Evolutionary conservation across 2,113 vertebrate species (phyloP).

Genomic region (Oplegnathus fasciatus): DNA sequence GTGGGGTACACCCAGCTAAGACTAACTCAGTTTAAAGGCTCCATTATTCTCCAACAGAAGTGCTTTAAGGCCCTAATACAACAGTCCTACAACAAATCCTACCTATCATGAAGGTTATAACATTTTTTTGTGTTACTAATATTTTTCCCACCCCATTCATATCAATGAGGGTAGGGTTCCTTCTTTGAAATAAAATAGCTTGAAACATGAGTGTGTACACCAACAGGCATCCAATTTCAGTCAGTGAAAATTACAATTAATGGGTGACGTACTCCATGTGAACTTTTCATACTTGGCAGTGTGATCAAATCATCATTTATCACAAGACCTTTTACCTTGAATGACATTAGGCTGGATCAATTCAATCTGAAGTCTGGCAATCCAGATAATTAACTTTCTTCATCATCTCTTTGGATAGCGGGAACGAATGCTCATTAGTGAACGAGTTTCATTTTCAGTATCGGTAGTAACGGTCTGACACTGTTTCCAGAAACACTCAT

Average conservation of each 20-base stretch:
- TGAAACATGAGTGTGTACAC: neutral
- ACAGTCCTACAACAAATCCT: neutral
- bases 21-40: neutral
- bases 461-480: neutral
- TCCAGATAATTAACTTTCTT: constrained; percentile 28
- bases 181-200: neutral
- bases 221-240: neutral
- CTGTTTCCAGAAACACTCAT: neutral
- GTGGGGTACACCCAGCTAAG: too few species aligned
- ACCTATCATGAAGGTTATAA: neutral
- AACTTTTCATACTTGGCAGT: neutral
- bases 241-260: neutral
- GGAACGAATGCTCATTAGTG: constrained; percentile 10
- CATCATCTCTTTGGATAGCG: neutral
- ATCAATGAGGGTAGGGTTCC: too few species aligned
- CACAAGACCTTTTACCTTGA: constrained; percentile 4
- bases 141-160: neutral
- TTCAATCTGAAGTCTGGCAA: constrained; percentile 17
- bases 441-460: neutral
- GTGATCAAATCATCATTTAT: constrained; percentile 10
- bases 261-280: neutral
- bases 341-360: constrained; percentile 5
- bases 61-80: neutral
- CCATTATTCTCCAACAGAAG: too few species aligned
- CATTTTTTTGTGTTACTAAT: neutral